Base-by-base conservation (phyloP, 2,113 vertebrate genomes). In the Cyprinodon tularosa region DNA sequence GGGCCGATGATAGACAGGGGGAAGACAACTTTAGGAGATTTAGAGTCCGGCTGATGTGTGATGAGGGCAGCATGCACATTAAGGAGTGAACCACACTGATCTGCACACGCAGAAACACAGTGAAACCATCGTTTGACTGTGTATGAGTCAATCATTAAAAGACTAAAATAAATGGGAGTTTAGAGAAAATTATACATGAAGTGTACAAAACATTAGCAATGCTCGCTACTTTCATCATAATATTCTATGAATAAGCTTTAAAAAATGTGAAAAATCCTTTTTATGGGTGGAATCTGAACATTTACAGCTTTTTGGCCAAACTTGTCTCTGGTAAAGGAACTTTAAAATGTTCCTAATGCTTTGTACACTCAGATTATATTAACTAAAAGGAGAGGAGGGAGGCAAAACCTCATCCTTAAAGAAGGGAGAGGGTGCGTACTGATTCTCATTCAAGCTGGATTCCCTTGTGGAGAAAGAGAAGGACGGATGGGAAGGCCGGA, bases 361-460 rank as follows among this genome's bases (percentile, higher is more conserved):
- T 69, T 87, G 86, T 60, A 80, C 77, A 76, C 45, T 47, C 57
- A 59, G 37, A 65, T 68, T 20, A 68, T 3, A 14, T 45, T 40
- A 74, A 73, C 47, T 72, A 72, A 62, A 29, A 67, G 64, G 40
- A 72, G 77, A 84, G 68, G 79, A 82, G 71, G 79, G 59, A 68
- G 78, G 73, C 74, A 63, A 85, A 84, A 84, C 74, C 83, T 88
- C 84, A 74, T 87, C 85, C 84, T 83, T 89, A 84, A 76, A 90
- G 64, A 82, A 84, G 68, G 76, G 73, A 90, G 81, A 84, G 73
- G 80, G 88, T 81, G 91, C 93, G 68, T 93, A 95, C 94, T 93
- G 93, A 93, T 86, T 91, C 82, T 92, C 91, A 93, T 87, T 95
- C 93, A 94, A 91, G 89, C 93, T 94, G 92, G 94, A 95, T 91